Base-by-base conservation (phyloP, 2,113 vertebrate genomes). In the Arvicanthis niloticus region DNA sequence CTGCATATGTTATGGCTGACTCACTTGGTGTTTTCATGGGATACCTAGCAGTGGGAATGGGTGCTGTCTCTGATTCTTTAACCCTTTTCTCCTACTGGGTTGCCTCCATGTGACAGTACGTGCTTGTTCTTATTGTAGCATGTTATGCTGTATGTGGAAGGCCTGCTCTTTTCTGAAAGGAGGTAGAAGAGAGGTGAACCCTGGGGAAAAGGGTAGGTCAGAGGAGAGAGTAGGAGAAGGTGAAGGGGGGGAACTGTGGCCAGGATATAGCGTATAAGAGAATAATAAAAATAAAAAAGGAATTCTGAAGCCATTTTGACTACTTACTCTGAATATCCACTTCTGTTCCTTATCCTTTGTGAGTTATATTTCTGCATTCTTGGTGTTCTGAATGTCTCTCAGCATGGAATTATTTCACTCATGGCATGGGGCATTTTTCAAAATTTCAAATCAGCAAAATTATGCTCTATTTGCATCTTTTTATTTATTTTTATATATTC, bases 391-490 rank as follows among this genome's bases (percentile, higher is more conserved):
- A 82, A 60, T 26, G 37, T 72, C 31, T 70, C 31, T 92, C 73
- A 17, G 56, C 85, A 60, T 81, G 65, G 12, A 5, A 56, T 89
- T 85, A 62, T 45, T 67, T 88, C 3, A 75, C 56, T 21, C 34
- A 40, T 40, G 92, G 37, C n/a, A 34, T 22, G 80, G n/a, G 13
- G 13, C 4, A 78, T 78, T 85, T n/a, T 53, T 5, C 42, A 81
- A 24, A 91, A 75, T 89, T 93, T 91, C 45, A 89, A 45, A 58
- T 75, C 16, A 78, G 65, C 22, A 84, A 88, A 93, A 58, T 42
- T 4, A 45, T 78, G 8, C 31, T 82, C 24, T 53, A 56, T 89
- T 53, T 88, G 5, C 42, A 62, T 78, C 62, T 82, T 96, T 12
- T 91, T 75, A 89, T 60, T 77, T 88, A 51, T 75, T 95, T 84